Percentiles rank a stretch among this genome's conserved stretches.
Evolutionary conservation across 2,113 vertebrate genomes (phyloP).

Genomic region (Odocoileus hemionus): DNA sequence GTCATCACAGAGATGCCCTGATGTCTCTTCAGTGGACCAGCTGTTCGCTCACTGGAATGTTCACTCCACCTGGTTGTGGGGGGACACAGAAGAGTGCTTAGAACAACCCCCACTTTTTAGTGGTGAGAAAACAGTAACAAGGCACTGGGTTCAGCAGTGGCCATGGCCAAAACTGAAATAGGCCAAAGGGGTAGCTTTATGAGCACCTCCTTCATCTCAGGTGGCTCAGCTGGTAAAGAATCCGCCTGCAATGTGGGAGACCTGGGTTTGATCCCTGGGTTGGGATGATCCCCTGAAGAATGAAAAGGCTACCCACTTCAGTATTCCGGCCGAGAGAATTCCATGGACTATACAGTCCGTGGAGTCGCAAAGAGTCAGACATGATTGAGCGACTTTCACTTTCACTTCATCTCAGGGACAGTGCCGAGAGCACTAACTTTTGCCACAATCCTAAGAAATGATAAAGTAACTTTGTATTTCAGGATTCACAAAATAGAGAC

Average conservation of each 20-base stretch:
- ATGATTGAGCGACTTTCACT: neutral
- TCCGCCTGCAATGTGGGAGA: neutral
- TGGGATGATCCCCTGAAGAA: neutral
- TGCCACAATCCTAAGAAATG: neutral
- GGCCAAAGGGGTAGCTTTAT: neutral
- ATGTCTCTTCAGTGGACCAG: neutral
- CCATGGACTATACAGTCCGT: neutral
- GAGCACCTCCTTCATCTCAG: neutral
- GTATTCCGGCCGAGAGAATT: neutral
- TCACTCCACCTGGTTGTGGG: neutral
- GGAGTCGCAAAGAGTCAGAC: neutral
- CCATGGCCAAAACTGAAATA: neutral
- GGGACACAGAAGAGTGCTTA: neutral
- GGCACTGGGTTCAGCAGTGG: neutral
- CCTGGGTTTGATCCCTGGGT: neutral
- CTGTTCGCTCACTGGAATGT: neutral
- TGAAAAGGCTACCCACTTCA: neutral
- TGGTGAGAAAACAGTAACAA: neutral
- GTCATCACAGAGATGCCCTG: neutral
- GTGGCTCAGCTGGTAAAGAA: neutral
- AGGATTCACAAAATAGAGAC: neutral
- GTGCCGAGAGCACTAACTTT: neutral
- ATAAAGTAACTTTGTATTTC: neutral
- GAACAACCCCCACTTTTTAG: neutral
- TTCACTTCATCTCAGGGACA: neutral